phyloP scores from a whole-genome alignment of 2,888 invertebrate species.

The Paralinhomoeus sp. region DNA sequence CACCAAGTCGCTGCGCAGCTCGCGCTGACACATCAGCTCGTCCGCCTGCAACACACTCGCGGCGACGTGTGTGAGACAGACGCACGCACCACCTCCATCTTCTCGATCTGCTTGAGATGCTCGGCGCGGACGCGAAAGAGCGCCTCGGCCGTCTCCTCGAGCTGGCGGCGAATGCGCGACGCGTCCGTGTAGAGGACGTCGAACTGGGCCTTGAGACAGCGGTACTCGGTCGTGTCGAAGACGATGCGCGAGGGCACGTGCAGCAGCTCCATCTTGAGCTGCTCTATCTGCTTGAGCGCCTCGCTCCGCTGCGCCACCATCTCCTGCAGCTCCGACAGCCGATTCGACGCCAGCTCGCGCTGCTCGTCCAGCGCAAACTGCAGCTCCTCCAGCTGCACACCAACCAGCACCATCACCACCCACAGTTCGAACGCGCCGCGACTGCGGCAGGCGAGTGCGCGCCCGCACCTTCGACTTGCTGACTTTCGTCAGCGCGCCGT shows the following conservation, averaged over 20 bases:
- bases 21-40: conserved; percentile 75
- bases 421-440: no score
- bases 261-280: conserved; percentile 75
- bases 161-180: conserved; percentile 47
- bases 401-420: conserved; percentile 1
- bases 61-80: background rate
- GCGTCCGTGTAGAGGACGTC: conserved; percentile 91
- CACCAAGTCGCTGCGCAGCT: conserved; percentile 78
- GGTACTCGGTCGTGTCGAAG: conserved; percentile 89
- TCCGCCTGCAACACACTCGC: conserved; percentile 44
- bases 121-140: conserved; percentile 70
- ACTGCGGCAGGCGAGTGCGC: no score
- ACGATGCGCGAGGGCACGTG: conserved; percentile 79
- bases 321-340: conserved; percentile 75
- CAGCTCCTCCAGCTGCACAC: conserved; percentile 28
- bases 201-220: conserved; percentile 89
- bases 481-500: conserved; percentile 7
- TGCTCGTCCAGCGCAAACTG: conserved; percentile 29
- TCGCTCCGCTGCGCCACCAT: no score
- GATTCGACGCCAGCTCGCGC: conserved; percentile 37
- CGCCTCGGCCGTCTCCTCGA: conserved; percentile 66
- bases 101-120: conserved; percentile 79
- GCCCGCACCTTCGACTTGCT: conserved; percentile 6
- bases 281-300: conserved; percentile 84
- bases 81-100: conserved; percentile 43